phyloP scores from a whole-genome alignment of 1,140 invertebrate genomes.

The Leptoteleia sp. region DNA sequence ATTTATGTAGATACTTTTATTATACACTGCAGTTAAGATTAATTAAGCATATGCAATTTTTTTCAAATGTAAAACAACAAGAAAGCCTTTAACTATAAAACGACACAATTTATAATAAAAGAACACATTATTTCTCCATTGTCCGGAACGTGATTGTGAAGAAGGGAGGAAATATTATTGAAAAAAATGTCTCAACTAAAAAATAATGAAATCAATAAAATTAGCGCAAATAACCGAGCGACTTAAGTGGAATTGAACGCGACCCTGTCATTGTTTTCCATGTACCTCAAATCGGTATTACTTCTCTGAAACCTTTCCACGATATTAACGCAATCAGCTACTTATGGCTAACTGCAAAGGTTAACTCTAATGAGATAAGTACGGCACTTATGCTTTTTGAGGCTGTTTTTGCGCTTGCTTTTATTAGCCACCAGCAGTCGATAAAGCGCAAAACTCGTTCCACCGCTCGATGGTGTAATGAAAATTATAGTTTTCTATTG shows the following conservation, averaged over 20 bases:
- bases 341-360: slow-evolving; percentile 54
- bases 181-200: slow-evolving; percentile 12
- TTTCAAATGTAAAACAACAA: no score
- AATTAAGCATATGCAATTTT: no score
- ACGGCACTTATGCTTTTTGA: slow-evolving; percentile 52
- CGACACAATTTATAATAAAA: no score
- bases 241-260: not conserved
- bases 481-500: slow-evolving; percentile 19
- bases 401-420: slow-evolving; percentile 34
- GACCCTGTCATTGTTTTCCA: slow-evolving; percentile 47
- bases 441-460: slow-evolving; percentile 45
- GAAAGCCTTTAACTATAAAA: no score
- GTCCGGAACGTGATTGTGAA: not conserved
- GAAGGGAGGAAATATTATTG: not conserved
- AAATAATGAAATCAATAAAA: slow-evolving; percentile 27
- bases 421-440: slow-evolving; percentile 46
- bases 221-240: slow-evolving; percentile 19
- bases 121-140: slow-evolving; percentile 1
- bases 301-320: slow-evolving; percentile 31
- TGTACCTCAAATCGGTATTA: slow-evolving; percentile 27
- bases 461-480: slow-evolving; percentile 8
- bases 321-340: slow-evolving; percentile 55
- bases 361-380: slow-evolving; percentile 57
- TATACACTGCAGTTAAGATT: no score
- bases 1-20: no score